A percentile compares a stretch with the other conserved stretches of the same genome.
Evolutionary conservation across 2,888 invertebrate species (phyloP).

Genomic region (Prosopocoilus inquinatus): DNA sequence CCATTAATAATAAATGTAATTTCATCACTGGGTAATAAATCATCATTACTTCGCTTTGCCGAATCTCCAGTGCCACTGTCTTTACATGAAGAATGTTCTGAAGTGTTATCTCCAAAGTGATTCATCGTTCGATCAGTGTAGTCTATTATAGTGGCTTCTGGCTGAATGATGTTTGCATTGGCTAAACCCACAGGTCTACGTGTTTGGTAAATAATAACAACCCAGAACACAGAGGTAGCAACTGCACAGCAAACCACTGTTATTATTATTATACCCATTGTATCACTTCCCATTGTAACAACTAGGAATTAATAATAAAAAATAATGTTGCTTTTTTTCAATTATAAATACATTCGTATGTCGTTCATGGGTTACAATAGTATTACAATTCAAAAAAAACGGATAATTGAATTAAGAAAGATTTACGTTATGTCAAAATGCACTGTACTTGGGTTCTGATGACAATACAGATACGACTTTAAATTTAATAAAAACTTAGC

Average conservation of each 20-base stretch:
- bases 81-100: conserved; percentile 74
- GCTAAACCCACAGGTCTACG: conserved; percentile 61
- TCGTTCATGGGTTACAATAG: no score
- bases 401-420: no score
- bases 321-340: not conserved
- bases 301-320: conserved; percentile 17
- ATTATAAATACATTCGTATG: no score
- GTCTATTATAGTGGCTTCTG: conserved; percentile 34
- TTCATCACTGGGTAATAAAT: conserved; percentile 43
- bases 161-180: conserved; percentile 53
- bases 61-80: conserved; percentile 81
- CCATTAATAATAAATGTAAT: conserved; percentile 39
- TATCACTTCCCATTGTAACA: conserved; percentile 65
- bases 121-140: conserved; percentile 31
- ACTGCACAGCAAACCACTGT: conserved; percentile 89
- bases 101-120: conserved; percentile 64
- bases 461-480: no score
- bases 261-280: conserved; percentile 84
- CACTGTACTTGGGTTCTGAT: no score
- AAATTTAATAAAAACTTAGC: no score
- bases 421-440: no score
- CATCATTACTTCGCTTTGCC: conserved; percentile 65
- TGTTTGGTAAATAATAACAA: conserved; percentile 85
- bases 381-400: no score
- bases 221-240: conserved; percentile 89